Conservation (phyloP, 2,888 invertebrate genomes). For the Agrochola lota region DNA sequence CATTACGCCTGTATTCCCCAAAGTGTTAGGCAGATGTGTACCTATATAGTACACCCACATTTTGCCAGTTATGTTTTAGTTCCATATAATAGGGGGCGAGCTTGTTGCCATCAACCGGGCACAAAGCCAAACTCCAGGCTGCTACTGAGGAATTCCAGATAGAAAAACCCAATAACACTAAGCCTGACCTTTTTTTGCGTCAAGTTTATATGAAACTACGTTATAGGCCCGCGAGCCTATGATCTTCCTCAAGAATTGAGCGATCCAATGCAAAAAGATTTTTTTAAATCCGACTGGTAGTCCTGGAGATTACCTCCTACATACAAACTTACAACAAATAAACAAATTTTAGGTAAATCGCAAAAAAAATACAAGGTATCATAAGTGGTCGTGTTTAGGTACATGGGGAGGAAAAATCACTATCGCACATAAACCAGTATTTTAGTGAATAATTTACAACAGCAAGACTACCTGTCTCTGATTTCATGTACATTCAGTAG, state of each 20-base stretch:
- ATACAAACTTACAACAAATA: too few species aligned
- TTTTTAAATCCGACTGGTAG: too few species aligned
- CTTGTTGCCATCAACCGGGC: not conserved
- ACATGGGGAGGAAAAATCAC: not conserved
- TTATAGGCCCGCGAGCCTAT: too few species aligned
- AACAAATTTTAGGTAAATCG: not conserved
- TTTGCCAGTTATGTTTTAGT: not conserved
- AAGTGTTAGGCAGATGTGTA: not conserved
- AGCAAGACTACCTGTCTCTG: constrained; percentile 51
- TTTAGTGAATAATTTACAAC: constrained; percentile 43
- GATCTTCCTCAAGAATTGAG: too few species aligned
- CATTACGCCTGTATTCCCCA: not conserved
- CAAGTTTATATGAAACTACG: not conserved
- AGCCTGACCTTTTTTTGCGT: not conserved
- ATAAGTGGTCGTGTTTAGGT: not conserved
- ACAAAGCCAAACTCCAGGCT: not conserved
- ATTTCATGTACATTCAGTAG: constrained; percentile 65
- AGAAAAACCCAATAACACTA: not conserved
- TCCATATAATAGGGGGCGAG: not conserved
- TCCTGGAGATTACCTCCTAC: too few species aligned
- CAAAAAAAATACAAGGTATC: not conserved
- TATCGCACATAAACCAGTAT: constrained; percentile 9
- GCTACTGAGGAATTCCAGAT: not conserved
- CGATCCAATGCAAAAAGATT: too few species aligned
- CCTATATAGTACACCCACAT: too few species aligned